Evolutionary conservation across 2,113 vertebrate genomes (phyloP).

Genomic region (Phrynocephalus versicolor): DNA sequence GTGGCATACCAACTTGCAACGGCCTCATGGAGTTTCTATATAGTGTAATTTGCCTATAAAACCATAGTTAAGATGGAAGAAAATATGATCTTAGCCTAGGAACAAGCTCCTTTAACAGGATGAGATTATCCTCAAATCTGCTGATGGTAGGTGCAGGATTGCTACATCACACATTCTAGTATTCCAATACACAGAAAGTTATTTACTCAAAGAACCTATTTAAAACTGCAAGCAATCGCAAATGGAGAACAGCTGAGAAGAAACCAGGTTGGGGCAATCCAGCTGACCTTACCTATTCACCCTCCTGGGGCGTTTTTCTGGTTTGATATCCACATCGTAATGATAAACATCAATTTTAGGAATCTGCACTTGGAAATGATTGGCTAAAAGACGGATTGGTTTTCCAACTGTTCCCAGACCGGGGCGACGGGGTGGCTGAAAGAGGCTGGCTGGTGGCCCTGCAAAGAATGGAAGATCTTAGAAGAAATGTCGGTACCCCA

Average conservation of each 20-base stretch:
- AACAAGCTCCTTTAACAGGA: neutral
- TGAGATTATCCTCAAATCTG: neutral
- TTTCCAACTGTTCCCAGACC: constrained; percentile 98
- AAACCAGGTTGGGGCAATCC: accelerated
- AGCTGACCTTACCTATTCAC: constrained; percentile 89
- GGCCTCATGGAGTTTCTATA: neutral
- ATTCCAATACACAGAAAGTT: neutral
- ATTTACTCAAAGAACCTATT: neutral
- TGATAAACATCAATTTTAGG: constrained; percentile 99
- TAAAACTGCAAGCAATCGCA: neutral
- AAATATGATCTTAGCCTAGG: constrained; percentile 10
- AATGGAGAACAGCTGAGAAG: neutral
- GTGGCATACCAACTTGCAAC: neutral
- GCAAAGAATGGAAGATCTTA: constrained; percentile 8
- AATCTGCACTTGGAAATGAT: constrained; percentile 99
- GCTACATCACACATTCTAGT: neutral
- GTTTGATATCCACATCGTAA: constrained; percentile 99
- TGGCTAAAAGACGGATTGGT: constrained; percentile 96
- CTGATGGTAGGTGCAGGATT: neutral
- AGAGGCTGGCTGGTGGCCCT: constrained; percentile 94
- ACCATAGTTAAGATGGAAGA: neutral
- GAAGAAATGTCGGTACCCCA: neutral
- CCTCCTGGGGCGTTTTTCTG: constrained; percentile 95
- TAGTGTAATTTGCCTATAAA: neutral
- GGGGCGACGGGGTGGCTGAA: constrained; percentile 96